These are phyloP conservation scores for Hydrotaea cyrtoneurina DNA, from an alignment of 2,888 invertebrate genomes.

Conservation along the genomic window DNA sequence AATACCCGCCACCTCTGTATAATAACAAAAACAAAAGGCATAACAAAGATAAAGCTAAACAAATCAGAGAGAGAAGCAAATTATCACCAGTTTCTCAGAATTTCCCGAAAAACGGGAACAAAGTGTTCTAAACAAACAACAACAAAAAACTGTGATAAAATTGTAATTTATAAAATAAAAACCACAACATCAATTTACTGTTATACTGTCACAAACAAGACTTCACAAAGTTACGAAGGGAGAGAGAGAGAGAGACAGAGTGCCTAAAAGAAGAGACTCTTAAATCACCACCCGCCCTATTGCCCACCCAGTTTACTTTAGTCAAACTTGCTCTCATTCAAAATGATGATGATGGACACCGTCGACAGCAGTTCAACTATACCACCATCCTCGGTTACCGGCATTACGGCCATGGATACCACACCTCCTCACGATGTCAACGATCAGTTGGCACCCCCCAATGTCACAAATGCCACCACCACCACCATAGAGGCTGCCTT, in stretches of 20 bases:
- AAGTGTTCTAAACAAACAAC: not conserved
- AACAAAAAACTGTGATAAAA: constrained; percentile 16
- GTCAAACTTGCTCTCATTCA: constrained; percentile 10
- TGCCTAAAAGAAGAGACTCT: not conserved
- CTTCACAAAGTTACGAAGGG: no score
- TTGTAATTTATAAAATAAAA: not conserved
- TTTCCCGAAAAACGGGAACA: not conserved
- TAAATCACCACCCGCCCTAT: no score
- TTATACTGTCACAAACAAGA: not conserved
- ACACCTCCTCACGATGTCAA: constrained; percentile 69
- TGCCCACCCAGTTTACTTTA: no score
- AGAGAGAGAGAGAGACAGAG: not conserved
- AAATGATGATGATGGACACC: constrained; percentile 79
- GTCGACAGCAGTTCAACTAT: constrained; percentile 68
- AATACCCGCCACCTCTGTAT: constrained; percentile 26
- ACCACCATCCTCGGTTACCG: constrained; percentile 69
- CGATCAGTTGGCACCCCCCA: constrained; percentile 63
- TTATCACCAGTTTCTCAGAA: constrained; percentile 9
- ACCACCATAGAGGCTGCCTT: constrained; percentile 59
- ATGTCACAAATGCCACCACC: constrained; percentile 17
- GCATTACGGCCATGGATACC: constrained; percentile 69
- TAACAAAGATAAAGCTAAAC: not conserved
- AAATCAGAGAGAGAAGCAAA: constrained; percentile 5
- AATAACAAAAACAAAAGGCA: constrained; percentile 10
- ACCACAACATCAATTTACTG: not conserved